Conservation (phyloP, 1,140 invertebrate genomes). For the Zaprionus davidi region DNA sequence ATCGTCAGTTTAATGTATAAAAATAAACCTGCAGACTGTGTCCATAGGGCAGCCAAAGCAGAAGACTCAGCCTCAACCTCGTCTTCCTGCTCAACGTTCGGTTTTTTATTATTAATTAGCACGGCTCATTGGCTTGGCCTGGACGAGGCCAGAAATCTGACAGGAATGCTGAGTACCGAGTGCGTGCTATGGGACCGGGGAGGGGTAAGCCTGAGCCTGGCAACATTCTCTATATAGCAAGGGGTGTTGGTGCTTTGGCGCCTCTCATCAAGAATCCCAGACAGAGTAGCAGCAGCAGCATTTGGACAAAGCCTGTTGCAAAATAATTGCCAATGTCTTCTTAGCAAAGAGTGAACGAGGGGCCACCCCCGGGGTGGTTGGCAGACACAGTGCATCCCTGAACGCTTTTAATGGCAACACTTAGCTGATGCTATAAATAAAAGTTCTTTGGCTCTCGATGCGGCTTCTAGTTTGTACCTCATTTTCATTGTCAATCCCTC, state of each 20-base stretch:
- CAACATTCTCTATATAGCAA: constrained; percentile 26
- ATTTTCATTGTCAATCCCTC: constrained; percentile 77
- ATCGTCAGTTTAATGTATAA: constrained; percentile 77
- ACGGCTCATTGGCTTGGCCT: constrained; percentile 43
- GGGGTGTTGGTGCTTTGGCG: constrained; percentile 80
- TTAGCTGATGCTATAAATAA: constrained; percentile 79
- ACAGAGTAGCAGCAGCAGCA: constrained; percentile 34
- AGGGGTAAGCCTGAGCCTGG: neutral
- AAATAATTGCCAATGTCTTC: constrained; percentile 74
- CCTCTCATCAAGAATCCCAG: constrained; percentile 74
- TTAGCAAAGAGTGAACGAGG: constrained; percentile 36
- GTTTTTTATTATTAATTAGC: constrained; percentile 81
- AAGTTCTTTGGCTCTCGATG: constrained; percentile 37
- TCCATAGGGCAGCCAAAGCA: constrained; percentile 24
- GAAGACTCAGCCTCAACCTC: constrained; percentile 47
- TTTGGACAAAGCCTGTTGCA: constrained; percentile 76
- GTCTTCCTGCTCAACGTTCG: constrained; percentile 58
- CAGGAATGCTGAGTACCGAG: constrained; percentile 62
- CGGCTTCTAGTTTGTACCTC: constrained; percentile 61
- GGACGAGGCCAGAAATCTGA: constrained; percentile 47
- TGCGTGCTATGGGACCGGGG: constrained; percentile 20
- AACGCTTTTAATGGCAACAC: constrained; percentile 75
- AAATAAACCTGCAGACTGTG: constrained; percentile 61
- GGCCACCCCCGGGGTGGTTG: neutral
- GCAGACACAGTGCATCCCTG: constrained; percentile 14